Evolutionary conservation across 2,888 invertebrate species (phyloP).

Genomic region (Saturnia pavonia): DNA sequence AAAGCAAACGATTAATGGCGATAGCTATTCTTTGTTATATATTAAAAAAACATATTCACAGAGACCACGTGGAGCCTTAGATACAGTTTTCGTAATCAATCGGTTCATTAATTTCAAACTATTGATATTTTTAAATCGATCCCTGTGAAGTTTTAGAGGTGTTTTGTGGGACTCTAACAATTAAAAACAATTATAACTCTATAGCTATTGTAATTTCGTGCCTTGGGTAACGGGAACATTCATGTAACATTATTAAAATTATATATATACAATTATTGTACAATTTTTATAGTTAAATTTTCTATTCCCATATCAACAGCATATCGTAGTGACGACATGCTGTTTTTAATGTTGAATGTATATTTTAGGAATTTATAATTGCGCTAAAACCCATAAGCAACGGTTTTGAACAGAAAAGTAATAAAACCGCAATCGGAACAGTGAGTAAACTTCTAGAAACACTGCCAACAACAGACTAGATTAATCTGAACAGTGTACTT

Average conservation of each 20-base stretch:
- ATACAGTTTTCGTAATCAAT: too few relatives aligned
- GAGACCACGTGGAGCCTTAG: too few relatives aligned
- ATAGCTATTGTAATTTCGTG: not conserved
- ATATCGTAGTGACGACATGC: not conserved
- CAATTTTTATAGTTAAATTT: not conserved
- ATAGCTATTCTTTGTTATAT: too few relatives aligned
- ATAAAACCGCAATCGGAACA: constrained; percentile 5
- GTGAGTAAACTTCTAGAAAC: not conserved
- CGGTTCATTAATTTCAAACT: not conserved
- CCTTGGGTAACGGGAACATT: too few relatives aligned
- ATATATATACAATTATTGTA: not conserved
- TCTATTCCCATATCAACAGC: not conserved
- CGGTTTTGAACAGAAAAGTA: constrained; percentile 2
- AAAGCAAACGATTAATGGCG: too few relatives aligned
- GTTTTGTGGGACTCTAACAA: not conserved
- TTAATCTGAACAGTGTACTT: not conserved
- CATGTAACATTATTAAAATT: not conserved
- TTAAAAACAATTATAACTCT: not conserved
- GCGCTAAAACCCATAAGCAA: not conserved
- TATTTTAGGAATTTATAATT: constrained; percentile 3
- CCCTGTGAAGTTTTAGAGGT: not conserved
- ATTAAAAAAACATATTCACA: too few relatives aligned
- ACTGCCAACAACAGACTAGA: not conserved
- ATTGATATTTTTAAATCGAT: not conserved
- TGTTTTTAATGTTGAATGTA: not conserved